Conservation (phyloP, 2,888 invertebrate genomes). For the Andricus quercusramuli region DNA sequence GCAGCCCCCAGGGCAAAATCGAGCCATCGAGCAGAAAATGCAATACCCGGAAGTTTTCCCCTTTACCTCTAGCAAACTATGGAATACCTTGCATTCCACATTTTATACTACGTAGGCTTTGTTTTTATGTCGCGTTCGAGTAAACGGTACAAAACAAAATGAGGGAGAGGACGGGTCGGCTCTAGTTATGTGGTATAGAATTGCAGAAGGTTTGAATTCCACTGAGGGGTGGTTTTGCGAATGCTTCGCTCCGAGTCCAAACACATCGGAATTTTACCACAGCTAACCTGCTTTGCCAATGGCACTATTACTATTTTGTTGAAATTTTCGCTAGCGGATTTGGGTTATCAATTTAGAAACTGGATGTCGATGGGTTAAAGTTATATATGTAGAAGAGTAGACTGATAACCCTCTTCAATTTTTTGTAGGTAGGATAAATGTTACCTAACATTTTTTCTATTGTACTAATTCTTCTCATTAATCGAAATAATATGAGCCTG, state of each 20-base stretch:
- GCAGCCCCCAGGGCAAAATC: constrained; percentile 23
- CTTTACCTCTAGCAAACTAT: constrained; percentile 47
- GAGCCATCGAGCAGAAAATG: constrained; percentile 60
- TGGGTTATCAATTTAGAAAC: background rate
- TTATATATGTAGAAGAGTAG: background rate
- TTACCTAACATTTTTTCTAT: too few species aligned
- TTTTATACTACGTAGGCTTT: constrained; percentile 48
- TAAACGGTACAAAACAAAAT: constrained; percentile 20
- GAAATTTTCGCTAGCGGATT: background rate
- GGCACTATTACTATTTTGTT: background rate
- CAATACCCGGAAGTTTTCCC: constrained; percentile 54
- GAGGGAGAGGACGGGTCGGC: background rate
- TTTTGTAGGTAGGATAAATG: too few species aligned
- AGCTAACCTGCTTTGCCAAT: constrained; percentile 17
- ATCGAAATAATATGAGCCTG: too few species aligned
- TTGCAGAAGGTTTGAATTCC: constrained; percentile 25
- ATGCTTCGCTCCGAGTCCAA: background rate
- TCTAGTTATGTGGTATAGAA: constrained; percentile 1
- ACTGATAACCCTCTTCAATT: too few species aligned
- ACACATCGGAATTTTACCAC: background rate
- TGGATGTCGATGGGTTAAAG: background rate
- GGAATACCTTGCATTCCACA: constrained; percentile 52
- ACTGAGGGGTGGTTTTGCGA: background rate
- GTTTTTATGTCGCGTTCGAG: constrained; percentile 53
- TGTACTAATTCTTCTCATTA: too few species aligned